Conservation (phyloP, 2,888 invertebrate genomes). For the Mesoligia furuncula region DNA sequence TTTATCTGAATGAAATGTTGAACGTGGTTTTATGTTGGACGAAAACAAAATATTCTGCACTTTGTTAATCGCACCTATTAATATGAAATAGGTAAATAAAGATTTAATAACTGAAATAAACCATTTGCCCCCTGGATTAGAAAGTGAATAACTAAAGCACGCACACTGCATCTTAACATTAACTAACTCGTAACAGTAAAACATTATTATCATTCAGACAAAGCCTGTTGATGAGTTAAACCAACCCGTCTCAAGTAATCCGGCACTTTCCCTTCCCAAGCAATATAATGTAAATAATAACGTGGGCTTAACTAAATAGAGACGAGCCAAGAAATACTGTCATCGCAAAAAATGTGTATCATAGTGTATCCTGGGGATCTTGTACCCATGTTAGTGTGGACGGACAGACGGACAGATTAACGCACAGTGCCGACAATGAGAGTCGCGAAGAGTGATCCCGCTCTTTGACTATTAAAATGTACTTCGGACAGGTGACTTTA, state of each 20-base stretch:
- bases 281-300: slow-evolving; percentile 60
- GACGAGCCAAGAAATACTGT: slow-evolving; percentile 57
- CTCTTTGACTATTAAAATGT: slow-evolving; percentile 64
- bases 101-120: too few relatives aligned
- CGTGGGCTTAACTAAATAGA: slow-evolving; percentile 60
- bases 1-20: not conserved
- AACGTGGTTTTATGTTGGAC: not conserved
- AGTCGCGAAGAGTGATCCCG: slow-evolving; percentile 42
- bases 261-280: slow-evolving; percentile 29
- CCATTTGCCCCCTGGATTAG: not conserved
- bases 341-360: slow-evolving; percentile 66
- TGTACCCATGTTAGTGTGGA: slow-evolving; percentile 71
- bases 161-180: not conserved
- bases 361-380: slow-evolving; percentile 64
- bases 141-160: slow-evolving; percentile 21
- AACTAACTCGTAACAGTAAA: slow-evolving; percentile 21
- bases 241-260: slow-evolving; percentile 34
- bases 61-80: not conserved
- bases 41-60: not conserved
- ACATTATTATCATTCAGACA: slow-evolving; percentile 38
- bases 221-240: slow-evolving; percentile 53
- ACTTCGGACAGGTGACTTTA: slow-evolving; percentile 49
- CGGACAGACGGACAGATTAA: slow-evolving; percentile 81
- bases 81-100: not conserved
- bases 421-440: slow-evolving; percentile 71